Conservation (phyloP, 2,113 vertebrate genomes). For the Circaetus cinerascens region DNA sequence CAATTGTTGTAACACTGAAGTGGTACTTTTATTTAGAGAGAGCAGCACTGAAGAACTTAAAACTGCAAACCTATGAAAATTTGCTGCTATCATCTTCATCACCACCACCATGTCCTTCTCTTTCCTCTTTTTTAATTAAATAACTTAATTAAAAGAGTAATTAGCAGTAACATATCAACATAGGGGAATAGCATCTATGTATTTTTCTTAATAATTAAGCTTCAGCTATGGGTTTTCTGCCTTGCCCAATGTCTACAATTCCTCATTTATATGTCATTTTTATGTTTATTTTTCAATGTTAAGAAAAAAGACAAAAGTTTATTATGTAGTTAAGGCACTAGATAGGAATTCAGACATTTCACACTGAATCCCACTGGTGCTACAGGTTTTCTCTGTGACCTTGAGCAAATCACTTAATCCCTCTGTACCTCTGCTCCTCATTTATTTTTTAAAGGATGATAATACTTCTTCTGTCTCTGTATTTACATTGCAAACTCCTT, state of each 20-base stretch:
- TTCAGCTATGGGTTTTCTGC: neutral
- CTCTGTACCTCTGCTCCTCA: neutral
- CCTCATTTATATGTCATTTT: neutral
- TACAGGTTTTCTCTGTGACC: conserved; percentile 3
- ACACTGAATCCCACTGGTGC: neutral
- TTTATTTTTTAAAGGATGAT: conserved; percentile 17
- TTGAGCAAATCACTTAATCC: conserved; percentile 34
- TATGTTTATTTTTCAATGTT: neutral
- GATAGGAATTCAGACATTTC: neutral
- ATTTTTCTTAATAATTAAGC: neutral
- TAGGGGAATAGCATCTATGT: neutral
- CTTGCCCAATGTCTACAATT: neutral
- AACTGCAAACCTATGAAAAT: neutral
- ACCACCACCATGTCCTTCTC: neutral
- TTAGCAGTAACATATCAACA: neutral
- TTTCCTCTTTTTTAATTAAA: neutral
- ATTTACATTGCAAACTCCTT: conserved; percentile 20
- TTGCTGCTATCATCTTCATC: neutral
- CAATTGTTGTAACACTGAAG: neutral
- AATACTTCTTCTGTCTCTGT: neutral
- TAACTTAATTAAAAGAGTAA: neutral
- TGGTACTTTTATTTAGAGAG: neutral
- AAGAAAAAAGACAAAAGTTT: neutral
- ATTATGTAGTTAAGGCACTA: neutral
- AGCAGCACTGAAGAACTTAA: neutral